Base-by-base conservation (phyloP, 2,113 vertebrate species). In the Benitochromis conjunctus region DNA sequence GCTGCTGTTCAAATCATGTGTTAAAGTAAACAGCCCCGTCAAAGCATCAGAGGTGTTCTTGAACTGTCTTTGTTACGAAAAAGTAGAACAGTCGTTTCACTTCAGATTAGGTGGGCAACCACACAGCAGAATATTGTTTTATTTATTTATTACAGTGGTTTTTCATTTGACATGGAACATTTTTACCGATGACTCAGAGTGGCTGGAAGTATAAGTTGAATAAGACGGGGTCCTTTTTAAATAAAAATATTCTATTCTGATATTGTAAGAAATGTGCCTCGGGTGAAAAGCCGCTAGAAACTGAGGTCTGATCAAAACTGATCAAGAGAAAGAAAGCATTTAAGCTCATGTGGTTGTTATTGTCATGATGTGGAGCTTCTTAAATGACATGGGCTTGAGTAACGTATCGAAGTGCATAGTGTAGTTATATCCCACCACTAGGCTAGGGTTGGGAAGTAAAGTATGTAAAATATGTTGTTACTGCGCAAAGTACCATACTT, bases 251-350 rank as follows among this genome's bases (percentile, higher is more conserved):
- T 56, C 55, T 90, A 83, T 89, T 93, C 84, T 84, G 85, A 83
- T 83, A 79, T 90, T 94, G 94, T 91, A 90, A 95, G 94, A 83
- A 95, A 93, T 89, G 80, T 4, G 78, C 95, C 92, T 34, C 26
- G 66, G 93, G 95, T 92, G 86, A 94, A 92, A 93, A 92, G 92
- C 80, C 55, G 86, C 92, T 95, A 93, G 94, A 95, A 95, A 92
- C 90, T 66, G 79, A 84, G 74, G 64, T 87, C 83, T 87, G 85
- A 74, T 88, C 86, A 85, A 76, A 89, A 90, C 81, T 69, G 56
- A 88, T 85, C 71, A 80, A 43, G 76, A 85, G 86, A 91, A 94
- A 38, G 87, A 92, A 92, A 96, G 94, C 60, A 92, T 86, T 91
- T 71, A 8, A 80, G 86, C 46, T 90, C 31, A 76, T 81, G 36